Conservation (phyloP, 2,888 invertebrate species). For the Sceliomorpha sp. region DNA sequence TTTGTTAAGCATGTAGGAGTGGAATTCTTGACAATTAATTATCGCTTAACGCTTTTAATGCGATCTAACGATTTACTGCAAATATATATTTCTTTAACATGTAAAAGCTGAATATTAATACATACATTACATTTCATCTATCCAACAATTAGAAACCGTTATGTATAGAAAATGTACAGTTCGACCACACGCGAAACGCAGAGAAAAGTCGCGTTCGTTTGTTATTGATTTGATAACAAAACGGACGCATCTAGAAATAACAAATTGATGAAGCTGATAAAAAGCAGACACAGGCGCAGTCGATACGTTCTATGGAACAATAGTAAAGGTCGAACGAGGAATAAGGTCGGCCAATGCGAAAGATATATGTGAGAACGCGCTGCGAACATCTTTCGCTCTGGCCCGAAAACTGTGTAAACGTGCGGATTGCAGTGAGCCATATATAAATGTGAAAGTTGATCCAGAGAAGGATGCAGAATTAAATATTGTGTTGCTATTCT, state of each 20-base stretch:
- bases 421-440: not conserved
- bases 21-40: no score
- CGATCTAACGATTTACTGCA: no score
- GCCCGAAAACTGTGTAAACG: slow-evolving; percentile 22
- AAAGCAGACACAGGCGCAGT: slow-evolving; percentile 15
- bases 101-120: no score
- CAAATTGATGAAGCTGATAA: slow-evolving; percentile 16
- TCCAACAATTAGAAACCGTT: no score
- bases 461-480: not conserved
- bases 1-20: no score
- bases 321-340: slow-evolving; percentile 11
- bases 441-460: slow-evolving; percentile 17
- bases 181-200: no score
- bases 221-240: slow-evolving; percentile 14
- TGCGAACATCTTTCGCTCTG: slow-evolving; percentile 5
- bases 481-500: slow-evolving; percentile 50
- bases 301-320: slow-evolving; percentile 13
- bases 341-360: slow-evolving; percentile 13
- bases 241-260: slow-evolving; percentile 4
- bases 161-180: no score
- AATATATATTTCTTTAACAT: no score
- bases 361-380: slow-evolving; percentile 55
- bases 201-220: not conserved
- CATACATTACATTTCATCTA: no score
- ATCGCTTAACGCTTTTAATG: no score